Base-by-base conservation (phyloP, 2,888 invertebrate genomes). In the Caenorhabditis sp. region DNA sequence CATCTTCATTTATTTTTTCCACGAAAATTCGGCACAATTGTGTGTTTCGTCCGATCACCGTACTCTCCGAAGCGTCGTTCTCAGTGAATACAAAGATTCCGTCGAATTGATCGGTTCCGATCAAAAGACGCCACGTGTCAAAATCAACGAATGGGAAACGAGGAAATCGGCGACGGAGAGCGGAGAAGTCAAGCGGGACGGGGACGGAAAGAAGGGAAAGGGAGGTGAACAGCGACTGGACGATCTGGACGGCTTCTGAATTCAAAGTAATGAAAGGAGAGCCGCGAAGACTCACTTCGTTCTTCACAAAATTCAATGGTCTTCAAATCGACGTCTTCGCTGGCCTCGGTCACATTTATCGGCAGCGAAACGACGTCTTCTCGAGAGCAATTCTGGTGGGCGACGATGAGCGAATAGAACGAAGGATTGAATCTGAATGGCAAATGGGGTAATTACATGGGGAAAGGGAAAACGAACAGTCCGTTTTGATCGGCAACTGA, bases 61-160 rank as follows among this genome's bases (percentile, higher is more conserved):
- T 41, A 13, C 3, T 20, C 11, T 68, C 50, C 9, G n/a, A n/a
- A n/a, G 20, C 68, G 4, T 45, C 52, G 0, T 9, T 41, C 17
- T 30, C n/a, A 9, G 41, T 66, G 32, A 32, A 66, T 9, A 68
- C 9, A 5, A 50, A 24, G 17, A 68, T 13, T 22, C 43, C 43
- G 1, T 68, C 68, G 27, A 65, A 65, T n/a, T 37, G 46, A 6
- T 65, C 65, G 8, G 24, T 24, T 1, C 73, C 73, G 2, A 46
- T 43, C 43, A 56, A 59, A 26, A 63, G 37, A n/a, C 65, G 65
- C 65, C 52, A 73, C 35, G 58, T 52, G 9, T 65, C 58, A 7
- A 73, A 73, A 39, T 73, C 73, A 30, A 27, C 43, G 24, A 17
- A 52, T 4, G 50, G 17, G 26, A 72, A 72, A n/a, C 24, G 39